A percentile compares a stretch with the other conserved stretches of the same genome.
Conservation (phyloP, 2,888 invertebrate genomes). For the Didymodactylos carnosus region DNA sequence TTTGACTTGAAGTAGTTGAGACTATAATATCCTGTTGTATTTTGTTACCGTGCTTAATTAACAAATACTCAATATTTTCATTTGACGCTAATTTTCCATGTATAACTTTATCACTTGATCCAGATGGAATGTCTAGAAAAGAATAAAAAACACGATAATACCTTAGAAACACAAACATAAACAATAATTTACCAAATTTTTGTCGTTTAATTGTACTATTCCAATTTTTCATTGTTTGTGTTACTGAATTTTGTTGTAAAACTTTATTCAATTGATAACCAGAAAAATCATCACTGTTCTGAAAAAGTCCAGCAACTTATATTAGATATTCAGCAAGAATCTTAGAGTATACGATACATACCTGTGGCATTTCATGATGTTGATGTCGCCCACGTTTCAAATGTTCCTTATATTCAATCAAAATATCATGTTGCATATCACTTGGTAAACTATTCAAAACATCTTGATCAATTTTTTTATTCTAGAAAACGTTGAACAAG, state of each 20-base stretch:
- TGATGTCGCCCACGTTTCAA: background rate
- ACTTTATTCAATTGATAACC: slow-evolving; percentile 8
- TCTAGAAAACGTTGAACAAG: background rate
- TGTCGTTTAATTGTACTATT: slow-evolving; percentile 3
- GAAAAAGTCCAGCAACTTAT: background rate
- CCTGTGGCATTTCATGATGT: slow-evolving; percentile 6
- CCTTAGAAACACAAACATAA: background rate
- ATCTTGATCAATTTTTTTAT: background rate
- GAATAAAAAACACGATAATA: background rate
- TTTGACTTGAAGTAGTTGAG: too few relatives aligned
- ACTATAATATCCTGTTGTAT: too few relatives aligned
- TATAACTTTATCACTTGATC: background rate
- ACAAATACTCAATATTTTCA: slow-evolving; percentile 3
- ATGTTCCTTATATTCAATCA: background rate
- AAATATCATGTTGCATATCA: slow-evolving; percentile 10
- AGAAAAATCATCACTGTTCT: slow-evolving; percentile 9
- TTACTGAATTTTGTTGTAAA: background rate
- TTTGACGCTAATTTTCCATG: slow-evolving; percentile 12
- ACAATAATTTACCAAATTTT: background rate
- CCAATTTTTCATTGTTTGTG: background rate
- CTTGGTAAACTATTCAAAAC: slow-evolving; percentile 5
- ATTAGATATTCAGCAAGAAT: background rate
- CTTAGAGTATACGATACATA: background rate
- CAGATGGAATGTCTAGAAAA: background rate
- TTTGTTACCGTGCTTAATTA: background rate